Base-by-base conservation (phyloP, 1,140 invertebrate species). In the Drosophila sulfurigaster region DNA sequence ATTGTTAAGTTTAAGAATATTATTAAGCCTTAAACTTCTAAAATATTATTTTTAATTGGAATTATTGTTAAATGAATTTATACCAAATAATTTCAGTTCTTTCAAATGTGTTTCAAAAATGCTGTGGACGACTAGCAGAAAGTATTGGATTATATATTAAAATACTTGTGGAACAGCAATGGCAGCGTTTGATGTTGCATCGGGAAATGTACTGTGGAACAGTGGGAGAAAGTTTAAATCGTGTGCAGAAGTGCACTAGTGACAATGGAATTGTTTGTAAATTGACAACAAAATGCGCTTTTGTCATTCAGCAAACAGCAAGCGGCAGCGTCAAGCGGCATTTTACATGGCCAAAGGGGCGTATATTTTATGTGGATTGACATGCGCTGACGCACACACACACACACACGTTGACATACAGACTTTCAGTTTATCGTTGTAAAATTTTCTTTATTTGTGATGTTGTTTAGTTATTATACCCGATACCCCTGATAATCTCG, bases 111-210 rank as follows among this genome's bases (percentile, higher is more conserved):
- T 71, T 65, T 74, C 62, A 69, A 20, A 57, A 76, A 71, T 68
- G 62, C 43, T 71, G 65, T 78, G 30, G 52, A 62, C 15, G 58
- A 64, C 43, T 68, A 54, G 58, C 51, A 62, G 35, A 28, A 28
- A 69, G 60, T 63, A 57, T 68, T 77, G 48, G 67, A 80, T 83
- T 85, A 78, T 66, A 83, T 80, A 85, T 83, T 77, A 78, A 83
- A 81, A 85, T 77, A 64, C 64, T 66, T 28, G 46, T 49, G 57
- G 70, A 63, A 67, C 48, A 60, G 57, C 52, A 72, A 63, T 67
- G 72, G n/a, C 45, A 51, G 46, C 65, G 64, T 69, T 79, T 79
- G 76, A 72, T 66, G 67, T 51, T 63, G 71, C 52, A 77, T 54
- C 51, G 49, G 54, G 30, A 49, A 15, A 51, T 20, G 7, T 5